Percentiles rank a stretch among this genome's conserved stretches.
These are phyloP conservation scores for Vombatus ursinus DNA, from an alignment of 2,113 vertebrate genomes.

Conservation along the genomic window DNA sequence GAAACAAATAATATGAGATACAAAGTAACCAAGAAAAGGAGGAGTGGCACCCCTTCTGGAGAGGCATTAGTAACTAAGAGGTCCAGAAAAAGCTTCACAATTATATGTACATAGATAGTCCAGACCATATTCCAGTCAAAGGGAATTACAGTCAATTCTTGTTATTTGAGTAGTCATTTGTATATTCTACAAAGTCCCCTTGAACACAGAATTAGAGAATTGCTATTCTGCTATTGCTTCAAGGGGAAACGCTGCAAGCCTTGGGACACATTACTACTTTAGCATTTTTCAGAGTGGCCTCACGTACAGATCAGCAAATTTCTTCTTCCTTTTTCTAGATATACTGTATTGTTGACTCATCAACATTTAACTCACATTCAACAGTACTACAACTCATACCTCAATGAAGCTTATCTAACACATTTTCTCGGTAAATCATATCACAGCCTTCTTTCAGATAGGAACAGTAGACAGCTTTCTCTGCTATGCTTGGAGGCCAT, in stretches of 20 bases:
- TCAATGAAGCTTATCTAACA: neutral
- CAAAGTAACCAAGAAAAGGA: too few species aligned
- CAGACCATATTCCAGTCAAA: neutral
- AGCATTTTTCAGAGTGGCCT: neutral
- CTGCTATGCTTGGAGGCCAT: neutral
- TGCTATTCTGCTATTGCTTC: neutral
- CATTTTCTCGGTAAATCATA: neutral
- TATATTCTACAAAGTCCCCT: neutral
- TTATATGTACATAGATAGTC: neutral
- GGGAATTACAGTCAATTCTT: neutral
- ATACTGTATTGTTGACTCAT: neutral
- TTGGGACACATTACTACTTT: neutral
- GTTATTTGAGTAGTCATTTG: neutral
- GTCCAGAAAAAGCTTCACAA: neutral
- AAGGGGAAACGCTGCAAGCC: neutral
- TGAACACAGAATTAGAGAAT: neutral
- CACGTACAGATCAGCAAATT: neutral
- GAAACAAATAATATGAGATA: neutral
- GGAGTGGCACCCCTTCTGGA: too few species aligned
- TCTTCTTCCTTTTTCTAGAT: neutral
- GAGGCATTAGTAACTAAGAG: too few species aligned
- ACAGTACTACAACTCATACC: neutral
- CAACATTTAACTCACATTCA: neutral
- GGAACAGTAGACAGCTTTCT: neutral
- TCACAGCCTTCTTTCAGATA: neutral